Evolutionary conservation across 2,888 invertebrate genomes (phyloP).

Genomic region (Caenorhabditis sp.): DNA sequence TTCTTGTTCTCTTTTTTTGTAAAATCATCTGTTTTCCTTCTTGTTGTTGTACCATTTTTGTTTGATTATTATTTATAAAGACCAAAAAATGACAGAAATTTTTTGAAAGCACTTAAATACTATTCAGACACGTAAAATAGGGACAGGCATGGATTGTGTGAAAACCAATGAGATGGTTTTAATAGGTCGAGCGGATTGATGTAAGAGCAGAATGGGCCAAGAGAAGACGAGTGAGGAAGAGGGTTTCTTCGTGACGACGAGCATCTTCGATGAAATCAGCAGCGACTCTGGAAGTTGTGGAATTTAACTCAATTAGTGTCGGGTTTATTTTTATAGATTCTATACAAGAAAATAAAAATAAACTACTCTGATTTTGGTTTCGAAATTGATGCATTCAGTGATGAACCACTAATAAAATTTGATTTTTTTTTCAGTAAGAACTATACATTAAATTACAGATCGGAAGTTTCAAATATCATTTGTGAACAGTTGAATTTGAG

Average conservation of each 20-base stretch:
- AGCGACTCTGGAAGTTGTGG: conserved; percentile 29
- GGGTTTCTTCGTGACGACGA: conserved; percentile 51
- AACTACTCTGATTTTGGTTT: neutral
- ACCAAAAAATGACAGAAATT: conserved; percentile 2
- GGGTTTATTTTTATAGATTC: neutral
- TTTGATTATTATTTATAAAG: neutral
- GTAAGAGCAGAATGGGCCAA: conserved; percentile 49
- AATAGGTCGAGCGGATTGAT: conserved; percentile 51
- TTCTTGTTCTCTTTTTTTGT: too few relatives aligned
- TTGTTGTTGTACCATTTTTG: too few relatives aligned
- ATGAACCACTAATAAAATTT: too few relatives aligned
- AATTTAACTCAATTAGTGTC: neutral
- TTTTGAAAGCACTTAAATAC: neutral
- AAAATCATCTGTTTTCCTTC: too few relatives aligned
- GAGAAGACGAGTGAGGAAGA: conserved; percentile 44
- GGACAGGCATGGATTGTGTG: neutral
- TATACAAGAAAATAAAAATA: too few relatives aligned
- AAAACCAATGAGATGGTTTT: neutral
- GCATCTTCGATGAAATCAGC: conserved; percentile 45
- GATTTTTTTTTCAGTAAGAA: too few relatives aligned
- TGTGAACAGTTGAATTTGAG: too few relatives aligned
- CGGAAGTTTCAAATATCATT: too few relatives aligned
- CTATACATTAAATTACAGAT: too few relatives aligned
- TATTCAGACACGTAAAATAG: neutral
- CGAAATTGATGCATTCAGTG: too few relatives aligned